Base-by-base conservation (phyloP, 1,140 invertebrate species). In the Apis laboriosa region DNA sequence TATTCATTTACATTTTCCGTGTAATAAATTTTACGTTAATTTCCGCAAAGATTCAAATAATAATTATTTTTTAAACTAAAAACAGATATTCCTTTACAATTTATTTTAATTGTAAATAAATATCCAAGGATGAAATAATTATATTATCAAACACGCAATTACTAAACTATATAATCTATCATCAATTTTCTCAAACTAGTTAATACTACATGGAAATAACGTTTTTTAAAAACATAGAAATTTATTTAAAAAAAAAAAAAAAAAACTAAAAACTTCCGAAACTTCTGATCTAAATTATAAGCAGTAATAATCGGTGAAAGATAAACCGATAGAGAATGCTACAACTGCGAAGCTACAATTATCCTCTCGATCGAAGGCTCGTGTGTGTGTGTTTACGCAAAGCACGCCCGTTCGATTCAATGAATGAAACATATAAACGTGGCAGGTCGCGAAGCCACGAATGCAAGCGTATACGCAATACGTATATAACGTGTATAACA, bases 391-490 rank as follows among this genome's bases (percentile, higher is more conserved):
- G 67, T 78, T 78, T 78, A 64, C 76, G 76, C 81, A 70, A 72
- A 60, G 76, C 74, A 77, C 71, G 66, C 49, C 60, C 75, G 51
- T 58, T 67, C 74, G 80, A 70, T 71, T 51, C 24, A 51, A 83
- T 83, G 77, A 82, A 89, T 87, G 86, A 84, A 84, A 83, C 87
- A 78, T 78, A 78, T 85, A 79, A 88, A 80, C 79, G 68, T 77
- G 84, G 82, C 72, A 55, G 70, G 58, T 60, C 43, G 70, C 72
- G 61, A 13, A 63, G 61, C 61, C 61, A 28, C 61, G 75, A 61
- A 74, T 28, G 64, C 72, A 91, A 88, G 89, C 88, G n/a, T n/a
- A 88, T 89, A 90, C 88, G 73, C 72, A 85, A 87, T 86, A 43
- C 34, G 34, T 7, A 4, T 43, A 43, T 7, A 43, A 43, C 4